Evolutionary conservation across 2,888 invertebrate species (phyloP).

Genomic region (Kryphioiulus occultus): DNA sequence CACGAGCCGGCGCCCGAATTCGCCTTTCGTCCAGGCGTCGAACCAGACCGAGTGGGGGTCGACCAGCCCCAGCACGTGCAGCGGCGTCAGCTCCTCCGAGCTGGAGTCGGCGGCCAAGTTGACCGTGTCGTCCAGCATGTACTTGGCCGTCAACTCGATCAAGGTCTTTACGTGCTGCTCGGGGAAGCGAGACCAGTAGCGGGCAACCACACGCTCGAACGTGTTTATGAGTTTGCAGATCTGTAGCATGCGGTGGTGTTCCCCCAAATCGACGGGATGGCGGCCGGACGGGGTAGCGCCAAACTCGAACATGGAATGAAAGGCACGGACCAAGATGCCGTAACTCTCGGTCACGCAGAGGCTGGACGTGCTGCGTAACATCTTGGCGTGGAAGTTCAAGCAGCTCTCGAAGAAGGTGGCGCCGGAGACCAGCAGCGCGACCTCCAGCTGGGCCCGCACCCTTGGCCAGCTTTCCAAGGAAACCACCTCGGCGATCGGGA

Average conservation of each 20-base stretch:
- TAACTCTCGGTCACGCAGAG: conserved; percentile 37
- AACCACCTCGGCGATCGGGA: conserved; percentile 29
- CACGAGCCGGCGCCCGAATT: conserved; percentile 3
- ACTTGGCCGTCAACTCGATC: background rate
- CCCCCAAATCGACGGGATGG: no score
- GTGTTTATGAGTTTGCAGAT: conserved; percentile 13
- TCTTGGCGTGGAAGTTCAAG: conserved; percentile 39
- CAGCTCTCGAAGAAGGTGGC: background rate
- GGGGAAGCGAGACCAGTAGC: conserved; percentile 43
- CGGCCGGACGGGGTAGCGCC: background rate
- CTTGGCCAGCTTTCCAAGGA: conserved; percentile 2
- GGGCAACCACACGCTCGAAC: conserved; percentile 1
- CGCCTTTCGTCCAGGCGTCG: conserved; percentile 19
- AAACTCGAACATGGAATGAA: background rate
- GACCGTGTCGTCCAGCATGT: background rate
- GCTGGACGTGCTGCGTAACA: conserved; percentile 47
- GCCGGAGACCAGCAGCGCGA: background rate
- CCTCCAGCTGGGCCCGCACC: background rate
- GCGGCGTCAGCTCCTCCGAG: background rate
- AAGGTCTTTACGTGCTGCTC: conserved; percentile 4
- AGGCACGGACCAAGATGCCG: background rate
- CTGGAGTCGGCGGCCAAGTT: background rate
- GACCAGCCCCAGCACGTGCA: background rate
- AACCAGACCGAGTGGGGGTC: conserved; percentile 29
- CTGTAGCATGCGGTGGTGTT: background rate